A percentile compares a stretch with the other conserved stretches of the same genome.
These are phyloP conservation scores for Heliconius himera DNA, from an alignment of 1,140 invertebrate genomes.

Conservation along the genomic window DNA sequence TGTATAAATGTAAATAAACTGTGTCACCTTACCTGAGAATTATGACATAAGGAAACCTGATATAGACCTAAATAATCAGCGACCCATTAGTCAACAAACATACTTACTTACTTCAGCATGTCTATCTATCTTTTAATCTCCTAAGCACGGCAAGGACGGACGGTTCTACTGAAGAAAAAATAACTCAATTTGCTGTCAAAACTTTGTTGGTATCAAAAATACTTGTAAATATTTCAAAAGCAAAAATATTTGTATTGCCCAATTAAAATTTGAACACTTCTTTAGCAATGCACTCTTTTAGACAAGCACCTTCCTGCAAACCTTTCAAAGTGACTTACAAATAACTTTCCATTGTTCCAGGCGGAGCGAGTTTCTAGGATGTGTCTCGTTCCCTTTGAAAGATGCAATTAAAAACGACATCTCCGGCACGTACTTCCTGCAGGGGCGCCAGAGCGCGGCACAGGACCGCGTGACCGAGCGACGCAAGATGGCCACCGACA, in stretches of 20 bases:
- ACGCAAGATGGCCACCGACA: constrained; percentile 75
- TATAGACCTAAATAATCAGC: not conserved
- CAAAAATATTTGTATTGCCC: not conserved
- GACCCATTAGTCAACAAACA: not conserved
- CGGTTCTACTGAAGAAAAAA: too few species aligned
- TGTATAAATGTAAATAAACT: not conserved
- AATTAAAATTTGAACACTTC: not conserved
- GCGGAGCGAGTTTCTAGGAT: constrained; percentile 90
- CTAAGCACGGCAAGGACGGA: not conserved
- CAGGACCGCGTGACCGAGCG: constrained; percentile 63
- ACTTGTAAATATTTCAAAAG: not conserved
- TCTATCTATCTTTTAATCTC: not conserved
- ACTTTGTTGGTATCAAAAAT: not conserved
- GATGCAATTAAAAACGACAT: constrained; percentile 84
- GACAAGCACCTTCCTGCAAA: not conserved
- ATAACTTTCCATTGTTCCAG: constrained; percentile 79
- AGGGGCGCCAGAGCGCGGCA: constrained; percentile 58
- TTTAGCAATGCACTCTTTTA: constrained; percentile 3
- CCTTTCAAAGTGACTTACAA: constrained; percentile 1
- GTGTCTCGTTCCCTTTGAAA: constrained; percentile 88
- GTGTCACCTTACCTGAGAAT: not conserved
- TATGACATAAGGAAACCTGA: not conserved
- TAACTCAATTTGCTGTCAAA: not conserved
- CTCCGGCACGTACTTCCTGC: constrained; percentile 81
- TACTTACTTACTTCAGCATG: not conserved